These are phyloP conservation scores for Galeruca laticollis DNA, from an alignment of 2,888 invertebrate species.

Conservation along the genomic window DNA sequence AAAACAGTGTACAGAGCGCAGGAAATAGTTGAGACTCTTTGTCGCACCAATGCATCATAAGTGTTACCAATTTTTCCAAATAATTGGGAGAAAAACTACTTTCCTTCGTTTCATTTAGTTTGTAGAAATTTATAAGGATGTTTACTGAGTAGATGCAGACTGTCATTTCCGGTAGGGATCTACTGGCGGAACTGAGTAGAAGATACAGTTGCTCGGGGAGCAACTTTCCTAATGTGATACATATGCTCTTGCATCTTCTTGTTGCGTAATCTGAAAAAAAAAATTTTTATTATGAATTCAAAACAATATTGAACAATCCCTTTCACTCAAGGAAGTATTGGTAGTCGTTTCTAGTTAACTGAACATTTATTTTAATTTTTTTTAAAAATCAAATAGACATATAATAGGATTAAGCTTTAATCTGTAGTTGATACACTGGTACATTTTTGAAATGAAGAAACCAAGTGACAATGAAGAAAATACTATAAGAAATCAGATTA, in stretches of 20 bases:
- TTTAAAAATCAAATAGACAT: too few relatives aligned
- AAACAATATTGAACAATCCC: too few relatives aligned
- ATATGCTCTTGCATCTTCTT: conserved; percentile 61
- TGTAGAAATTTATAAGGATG: conserved; percentile 76
- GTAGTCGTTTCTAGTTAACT: too few relatives aligned
- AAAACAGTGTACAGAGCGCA: conserved; percentile 75
- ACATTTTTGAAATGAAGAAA: background rate
- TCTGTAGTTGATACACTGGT: background rate
- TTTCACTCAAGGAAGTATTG: too few relatives aligned
- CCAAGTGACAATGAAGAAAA: too few relatives aligned
- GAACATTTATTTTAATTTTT: too few relatives aligned
- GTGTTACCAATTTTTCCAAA: conserved; percentile 73
- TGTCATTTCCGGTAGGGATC: conserved; percentile 74
- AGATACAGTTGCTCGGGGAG: conserved; percentile 64
- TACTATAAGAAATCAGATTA: too few relatives aligned
- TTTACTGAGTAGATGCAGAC: conserved; percentile 69
- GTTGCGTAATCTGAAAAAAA: conserved; percentile 65
- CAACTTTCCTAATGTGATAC: conserved; percentile 59
- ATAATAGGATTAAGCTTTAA: too few relatives aligned
- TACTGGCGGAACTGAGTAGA: conserved; percentile 65
- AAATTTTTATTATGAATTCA: conserved; percentile 14
- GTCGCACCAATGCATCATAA: conserved; percentile 77
- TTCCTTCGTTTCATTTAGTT: conserved; percentile 72
- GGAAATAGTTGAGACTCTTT: conserved; percentile 76
- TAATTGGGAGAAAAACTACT: conserved; percentile 74